Evolutionary conservation across 2,797 vertebrate genomes (phyloP), one percentile per base, ranked within the genome.

Genomic region (Emys orbicularis): DNA sequence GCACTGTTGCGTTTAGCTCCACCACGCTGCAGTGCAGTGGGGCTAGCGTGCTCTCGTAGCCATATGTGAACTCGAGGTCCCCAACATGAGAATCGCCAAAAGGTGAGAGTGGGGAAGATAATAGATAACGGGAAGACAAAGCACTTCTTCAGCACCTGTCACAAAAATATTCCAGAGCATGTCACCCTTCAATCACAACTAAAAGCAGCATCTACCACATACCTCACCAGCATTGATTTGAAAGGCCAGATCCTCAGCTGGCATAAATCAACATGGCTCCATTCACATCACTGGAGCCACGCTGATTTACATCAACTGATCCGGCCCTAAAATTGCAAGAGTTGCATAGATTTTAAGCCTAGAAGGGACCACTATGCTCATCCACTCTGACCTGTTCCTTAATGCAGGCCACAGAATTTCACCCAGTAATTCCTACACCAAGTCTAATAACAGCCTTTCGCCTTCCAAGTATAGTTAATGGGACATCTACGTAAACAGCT

Each of bases 101-200:
- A 79, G 86, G 61, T 10, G 59, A 76, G 4, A 53, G 49, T 53
- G 41, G 2, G 0, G 1, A 68, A 41, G 23, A 15, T 50, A 49
- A 86, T 52, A 21, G 86, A 52, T 57, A 89, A n/a, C 56, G 49
- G 1, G 0, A 12, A 0, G 12, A 27, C 0, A 0, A 34, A 13
- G 29, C 0, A 0, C 3, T 47, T 47, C 49, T 1, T 19, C 12
- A 59, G 19, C 6, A 13, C 12, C 25, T 18, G 16, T 41, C 27
- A n/a, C 37, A 91, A 52, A 86, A 29, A 29, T 56, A 95, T 25
- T 15, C 19, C 54, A 3, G 3, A 41, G 27, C 2, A 9, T 5
- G 90, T 57, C 31, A 10, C 19, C 86, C 59, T 79, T 57, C 74
- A 61, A 0, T 15, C 68, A 65, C 44, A 61, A 12, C 56, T 34